phyloP scores from a whole-genome alignment of 2,888 invertebrate genomes.

The Lucinisca nassula region DNA sequence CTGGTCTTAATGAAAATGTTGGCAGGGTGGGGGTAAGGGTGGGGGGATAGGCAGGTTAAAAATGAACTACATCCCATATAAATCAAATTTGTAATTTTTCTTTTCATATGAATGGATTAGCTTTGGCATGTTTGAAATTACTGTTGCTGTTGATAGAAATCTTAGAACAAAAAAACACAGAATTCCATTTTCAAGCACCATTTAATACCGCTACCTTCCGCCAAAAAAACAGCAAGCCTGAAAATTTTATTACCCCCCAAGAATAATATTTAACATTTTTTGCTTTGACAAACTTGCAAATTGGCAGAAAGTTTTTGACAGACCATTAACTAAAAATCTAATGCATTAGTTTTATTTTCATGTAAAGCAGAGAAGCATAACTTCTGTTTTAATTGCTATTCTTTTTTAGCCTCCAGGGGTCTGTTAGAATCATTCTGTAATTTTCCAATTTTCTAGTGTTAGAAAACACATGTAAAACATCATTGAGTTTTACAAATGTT shows the following conservation, averaged over 20 bases:
- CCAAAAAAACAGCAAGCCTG: neutral
- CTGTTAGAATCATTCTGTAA: neutral
- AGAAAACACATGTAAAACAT: slow-evolving; percentile 2
- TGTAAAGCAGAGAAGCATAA: neutral
- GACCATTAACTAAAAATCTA: slow-evolving; percentile 29
- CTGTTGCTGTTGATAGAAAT: neutral
- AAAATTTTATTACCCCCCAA: neutral
- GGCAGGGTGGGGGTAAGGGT: too few species aligned
- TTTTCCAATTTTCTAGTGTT: neutral
- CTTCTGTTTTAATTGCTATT: neutral
- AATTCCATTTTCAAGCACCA: slow-evolving; percentile 2
- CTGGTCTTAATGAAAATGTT: too few species aligned
- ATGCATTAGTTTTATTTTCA: slow-evolving; percentile 13
- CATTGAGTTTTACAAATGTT: neutral
- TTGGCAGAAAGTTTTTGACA: slow-evolving; percentile 55
- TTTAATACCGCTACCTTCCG: neutral
- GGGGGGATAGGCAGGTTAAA: too few species aligned
- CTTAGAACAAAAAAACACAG: neutral
- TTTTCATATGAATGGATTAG: too few species aligned
- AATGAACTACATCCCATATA: too few species aligned
- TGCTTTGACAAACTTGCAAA: slow-evolving; percentile 47
- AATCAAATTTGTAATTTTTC: too few species aligned
- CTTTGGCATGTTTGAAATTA: neutral
- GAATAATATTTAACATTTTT: slow-evolving; percentile 6
- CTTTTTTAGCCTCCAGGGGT: neutral